Conservation (phyloP, 2,888 invertebrate species). For the Hanleya hanleyi region DNA sequence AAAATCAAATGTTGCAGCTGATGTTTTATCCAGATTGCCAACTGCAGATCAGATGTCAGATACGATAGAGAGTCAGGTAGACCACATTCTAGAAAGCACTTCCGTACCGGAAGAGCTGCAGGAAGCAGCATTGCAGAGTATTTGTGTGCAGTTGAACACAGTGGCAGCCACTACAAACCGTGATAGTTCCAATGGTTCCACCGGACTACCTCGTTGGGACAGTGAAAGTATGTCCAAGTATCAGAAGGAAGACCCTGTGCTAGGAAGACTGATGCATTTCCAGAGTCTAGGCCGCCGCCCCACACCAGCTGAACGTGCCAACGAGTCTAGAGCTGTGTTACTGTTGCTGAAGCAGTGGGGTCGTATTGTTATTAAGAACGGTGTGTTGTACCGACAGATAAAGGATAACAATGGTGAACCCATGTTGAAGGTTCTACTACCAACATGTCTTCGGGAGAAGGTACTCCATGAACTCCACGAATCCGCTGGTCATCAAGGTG, state of each 20-base stretch:
- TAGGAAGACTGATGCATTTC: not conserved
- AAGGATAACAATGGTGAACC: not conserved
- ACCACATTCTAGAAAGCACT: not conserved
- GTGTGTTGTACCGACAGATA: not conserved
- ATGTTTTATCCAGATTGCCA: slow-evolving; percentile 24
- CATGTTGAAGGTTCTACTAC: not conserved
- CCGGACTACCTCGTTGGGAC: not conserved
- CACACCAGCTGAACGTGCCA: not conserved
- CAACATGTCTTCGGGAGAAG: no score
- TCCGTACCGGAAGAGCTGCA: not conserved
- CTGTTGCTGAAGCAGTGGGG: not conserved
- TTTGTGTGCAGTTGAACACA: not conserved
- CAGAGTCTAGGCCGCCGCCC: not conserved
- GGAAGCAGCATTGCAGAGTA: not conserved
- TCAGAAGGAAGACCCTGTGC: not conserved
- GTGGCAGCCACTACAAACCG: not conserved
- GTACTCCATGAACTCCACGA: no score
- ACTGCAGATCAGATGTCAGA: not conserved
- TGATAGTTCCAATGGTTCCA: not conserved
- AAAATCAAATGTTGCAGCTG: slow-evolving; percentile 14
- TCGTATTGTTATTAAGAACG: not conserved
- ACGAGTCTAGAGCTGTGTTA: not conserved
- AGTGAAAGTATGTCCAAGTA: not conserved
- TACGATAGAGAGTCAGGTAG: not conserved
- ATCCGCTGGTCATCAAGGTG: not conserved